Evolutionary conservation across 2,888 invertebrate species (phyloP).

Genomic region (Ligdia adustata): DNA sequence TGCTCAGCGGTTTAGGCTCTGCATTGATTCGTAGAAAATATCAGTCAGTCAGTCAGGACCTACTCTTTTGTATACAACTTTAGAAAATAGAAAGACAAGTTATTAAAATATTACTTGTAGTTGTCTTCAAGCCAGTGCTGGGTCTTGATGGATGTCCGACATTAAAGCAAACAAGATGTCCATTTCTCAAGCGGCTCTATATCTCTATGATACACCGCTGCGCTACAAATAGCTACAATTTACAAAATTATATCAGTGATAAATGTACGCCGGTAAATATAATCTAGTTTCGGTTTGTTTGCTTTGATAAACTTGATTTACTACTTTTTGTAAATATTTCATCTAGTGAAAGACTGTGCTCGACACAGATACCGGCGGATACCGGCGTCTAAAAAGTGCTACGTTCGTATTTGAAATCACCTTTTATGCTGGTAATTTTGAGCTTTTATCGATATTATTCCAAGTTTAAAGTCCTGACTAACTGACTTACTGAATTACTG

Average conservation of each 20-base stretch:
- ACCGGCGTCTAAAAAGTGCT: no score
- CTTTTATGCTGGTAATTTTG: no score
- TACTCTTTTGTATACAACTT: no score
- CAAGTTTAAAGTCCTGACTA: no score
- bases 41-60: no score
- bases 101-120: slow-evolving; percentile 28
- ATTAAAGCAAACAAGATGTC: slow-evolving; percentile 59
- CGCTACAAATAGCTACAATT: slow-evolving; percentile 51
- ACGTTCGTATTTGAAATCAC: no score
- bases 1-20: no score
- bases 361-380: no score
- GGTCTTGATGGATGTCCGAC: slow-evolving; percentile 52
- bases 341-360: slow-evolving; percentile 3
- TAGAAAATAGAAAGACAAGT: no score
- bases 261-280: slow-evolving; percentile 24
- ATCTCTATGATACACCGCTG: slow-evolving; percentile 49
- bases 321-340: slow-evolving; percentile 8
- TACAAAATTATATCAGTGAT: slow-evolving; percentile 34
- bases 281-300: slow-evolving; percentile 27
- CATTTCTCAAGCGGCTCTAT: slow-evolving; percentile 55
- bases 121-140: slow-evolving; percentile 40
- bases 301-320: slow-evolving; percentile 27
- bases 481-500: no score
- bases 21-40: no score
- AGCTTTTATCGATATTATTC: no score